phyloP scores from a whole-genome alignment of 2,888 invertebrate species.

The Drosophila atripex region DNA sequence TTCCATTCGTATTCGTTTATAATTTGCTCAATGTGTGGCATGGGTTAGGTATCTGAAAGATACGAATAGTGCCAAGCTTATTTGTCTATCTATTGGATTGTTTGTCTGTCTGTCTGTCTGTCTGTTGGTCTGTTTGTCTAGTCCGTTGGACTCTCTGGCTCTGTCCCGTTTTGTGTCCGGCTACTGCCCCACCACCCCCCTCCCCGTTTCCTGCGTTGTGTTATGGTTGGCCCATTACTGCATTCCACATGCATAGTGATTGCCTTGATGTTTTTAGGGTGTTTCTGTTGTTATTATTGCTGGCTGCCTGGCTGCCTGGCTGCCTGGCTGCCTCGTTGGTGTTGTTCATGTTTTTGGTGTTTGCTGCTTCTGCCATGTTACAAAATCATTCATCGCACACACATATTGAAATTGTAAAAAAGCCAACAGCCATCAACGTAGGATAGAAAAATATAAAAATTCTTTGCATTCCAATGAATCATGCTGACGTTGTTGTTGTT shows the following conservation, averaged over 20 bases:
- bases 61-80: slow-evolving; percentile 56
- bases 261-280: slow-evolving; percentile 77
- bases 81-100: slow-evolving; percentile 76
- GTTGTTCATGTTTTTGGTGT: slow-evolving; percentile 29
- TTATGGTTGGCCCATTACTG: slow-evolving; percentile 75
- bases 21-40: slow-evolving; percentile 17
- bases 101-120: slow-evolving; percentile 60
- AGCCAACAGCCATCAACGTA: slow-evolving; percentile 52
- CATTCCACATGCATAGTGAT: slow-evolving; percentile 78
- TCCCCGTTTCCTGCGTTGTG: too few relatives aligned
- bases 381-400: slow-evolving; percentile 76
- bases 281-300: slow-evolving; percentile 47
- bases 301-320: too few relatives aligned
- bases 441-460: slow-evolving; percentile 75
- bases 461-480: slow-evolving; percentile 77
- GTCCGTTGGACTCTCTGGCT: slow-evolving; percentile 18
- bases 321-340: too few relatives aligned
- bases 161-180: slow-evolving; percentile 29
- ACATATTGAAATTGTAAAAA: slow-evolving; percentile 73
- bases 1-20: slow-evolving; percentile 21
- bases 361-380: slow-evolving; percentile 54
- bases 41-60: slow-evolving; percentile 56
- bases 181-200: too few relatives aligned
- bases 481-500: too few relatives aligned
- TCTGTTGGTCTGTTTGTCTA: slow-evolving; percentile 46